These are phyloP conservation scores for Drosophila infuscata DNA, from an alignment of 2,888 invertebrate genomes.

Conservation along the genomic window DNA sequence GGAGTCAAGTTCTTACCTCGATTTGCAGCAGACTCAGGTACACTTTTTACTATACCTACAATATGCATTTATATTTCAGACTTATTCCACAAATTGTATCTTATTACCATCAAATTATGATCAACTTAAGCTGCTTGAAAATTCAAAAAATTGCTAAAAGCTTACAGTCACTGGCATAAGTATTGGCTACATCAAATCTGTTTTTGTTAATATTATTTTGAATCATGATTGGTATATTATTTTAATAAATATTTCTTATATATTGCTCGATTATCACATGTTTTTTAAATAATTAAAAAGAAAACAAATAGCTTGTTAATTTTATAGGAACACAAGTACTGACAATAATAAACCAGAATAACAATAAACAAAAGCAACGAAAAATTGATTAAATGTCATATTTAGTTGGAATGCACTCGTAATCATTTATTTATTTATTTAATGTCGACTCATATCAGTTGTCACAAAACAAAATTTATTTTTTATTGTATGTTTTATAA, in stretches of 20 bases:
- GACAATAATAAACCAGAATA: neutral
- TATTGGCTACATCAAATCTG: neutral
- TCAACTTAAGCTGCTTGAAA: neutral
- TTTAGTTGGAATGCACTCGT: neutral
- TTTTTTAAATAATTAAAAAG: neutral
- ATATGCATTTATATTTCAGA: neutral
- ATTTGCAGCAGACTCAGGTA: neutral
- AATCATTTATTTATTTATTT: neutral
- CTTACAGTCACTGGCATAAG: neutral
- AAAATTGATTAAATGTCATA: neutral
- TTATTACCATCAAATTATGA: neutral
- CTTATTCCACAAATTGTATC: neutral
- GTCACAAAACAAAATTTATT: no score
- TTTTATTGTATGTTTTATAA: neutral
- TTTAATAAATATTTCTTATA: neutral
- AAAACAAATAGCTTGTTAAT: neutral
- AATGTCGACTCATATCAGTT: neutral
- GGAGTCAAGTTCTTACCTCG: neutral
- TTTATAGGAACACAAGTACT: neutral
- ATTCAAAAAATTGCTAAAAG: neutral
- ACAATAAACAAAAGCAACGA: no score
- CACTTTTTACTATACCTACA: neutral
- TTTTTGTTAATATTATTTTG: neutral
- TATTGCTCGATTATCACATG: neutral
- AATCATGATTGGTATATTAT: neutral